Evolutionary conservation across 2,888 invertebrate species (phyloP).

Genomic region (Flexamia atlantica): DNA sequence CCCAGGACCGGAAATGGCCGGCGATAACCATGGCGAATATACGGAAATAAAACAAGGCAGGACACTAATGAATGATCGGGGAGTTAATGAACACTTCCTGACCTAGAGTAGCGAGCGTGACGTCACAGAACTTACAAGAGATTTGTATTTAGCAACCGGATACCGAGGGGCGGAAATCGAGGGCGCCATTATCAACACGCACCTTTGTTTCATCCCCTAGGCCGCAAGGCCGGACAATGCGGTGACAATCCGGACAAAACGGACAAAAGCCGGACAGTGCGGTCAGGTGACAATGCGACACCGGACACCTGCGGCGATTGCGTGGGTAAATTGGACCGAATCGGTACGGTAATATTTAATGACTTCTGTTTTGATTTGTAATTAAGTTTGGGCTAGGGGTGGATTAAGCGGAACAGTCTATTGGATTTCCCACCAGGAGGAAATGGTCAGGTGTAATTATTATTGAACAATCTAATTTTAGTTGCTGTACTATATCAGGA

Average conservation of each 20-base stretch:
- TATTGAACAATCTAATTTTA: too few species aligned
- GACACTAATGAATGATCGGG: slow-evolving; percentile 53
- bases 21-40: slow-evolving; percentile 56
- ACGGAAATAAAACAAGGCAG: slow-evolving; percentile 60
- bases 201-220: slow-evolving; percentile 54
- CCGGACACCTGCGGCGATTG: slow-evolving; percentile 12
- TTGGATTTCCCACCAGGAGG: neutral
- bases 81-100: slow-evolving; percentile 56
- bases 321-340: neutral
- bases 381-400: neutral
- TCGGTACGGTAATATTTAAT: neutral
- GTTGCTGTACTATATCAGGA: too few species aligned
- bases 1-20: slow-evolving; percentile 23
- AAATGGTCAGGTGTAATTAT: neutral
- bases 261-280: neutral
- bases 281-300: slow-evolving; percentile 29
- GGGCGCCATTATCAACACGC: slow-evolving; percentile 40
- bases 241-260: too few species aligned
- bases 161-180: slow-evolving; percentile 21
- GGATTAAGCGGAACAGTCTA: too few species aligned
- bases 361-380: slow-evolving; percentile 21
- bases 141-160: slow-evolving; percentile 56
- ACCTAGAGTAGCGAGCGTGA: neutral
- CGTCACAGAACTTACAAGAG: slow-evolving; percentile 49
- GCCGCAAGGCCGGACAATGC: slow-evolving; percentile 15